Conservation (phyloP, 2,888 invertebrate species). For the Hemicrepidius hirtus region DNA sequence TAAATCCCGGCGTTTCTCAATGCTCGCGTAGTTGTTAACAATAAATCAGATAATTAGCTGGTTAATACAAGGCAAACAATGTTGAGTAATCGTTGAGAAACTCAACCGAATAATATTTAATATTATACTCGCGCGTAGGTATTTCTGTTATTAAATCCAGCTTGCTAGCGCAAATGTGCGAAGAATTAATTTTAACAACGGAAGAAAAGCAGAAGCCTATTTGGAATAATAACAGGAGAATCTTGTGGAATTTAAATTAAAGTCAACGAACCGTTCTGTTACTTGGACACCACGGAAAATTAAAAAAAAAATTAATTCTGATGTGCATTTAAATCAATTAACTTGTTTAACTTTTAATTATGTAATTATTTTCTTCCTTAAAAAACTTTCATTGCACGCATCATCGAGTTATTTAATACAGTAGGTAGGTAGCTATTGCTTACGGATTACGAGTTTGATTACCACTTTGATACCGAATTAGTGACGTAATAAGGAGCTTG, state of each 20-base stretch:
- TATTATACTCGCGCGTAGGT: slow-evolving; percentile 7
- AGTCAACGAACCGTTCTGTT: slow-evolving; percentile 8
- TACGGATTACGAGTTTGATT: not conserved
- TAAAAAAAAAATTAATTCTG: not conserved
- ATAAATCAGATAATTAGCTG: slow-evolving; percentile 21
- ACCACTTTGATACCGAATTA: not conserved
- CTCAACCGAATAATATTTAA: slow-evolving; percentile 4
- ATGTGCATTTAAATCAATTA: slow-evolving; percentile 1
- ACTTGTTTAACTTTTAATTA: not conserved
- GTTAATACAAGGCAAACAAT: slow-evolving; percentile 27
- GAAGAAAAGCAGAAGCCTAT: slow-evolving; percentile 14
- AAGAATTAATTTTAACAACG: slow-evolving; percentile 19
- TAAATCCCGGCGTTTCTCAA: slow-evolving; percentile 10
- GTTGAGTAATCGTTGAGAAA: slow-evolving; percentile 25
- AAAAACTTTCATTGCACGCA: not conserved
- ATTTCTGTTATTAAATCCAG: slow-evolving; percentile 16
- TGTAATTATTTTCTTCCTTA: not conserved
- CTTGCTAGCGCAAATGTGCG: slow-evolving; percentile 4
- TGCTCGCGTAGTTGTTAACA: slow-evolving; percentile 18
- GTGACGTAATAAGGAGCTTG: not conserved
- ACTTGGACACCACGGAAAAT: not conserved
- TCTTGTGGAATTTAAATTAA: slow-evolving; percentile 7
- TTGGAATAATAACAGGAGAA: not conserved
- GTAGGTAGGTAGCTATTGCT: no score
- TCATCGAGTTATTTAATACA: not conserved